These are phyloP conservation scores for Punctoribates punctum DNA, from an alignment of 2,888 invertebrate genomes.

Conservation along the genomic window DNA sequence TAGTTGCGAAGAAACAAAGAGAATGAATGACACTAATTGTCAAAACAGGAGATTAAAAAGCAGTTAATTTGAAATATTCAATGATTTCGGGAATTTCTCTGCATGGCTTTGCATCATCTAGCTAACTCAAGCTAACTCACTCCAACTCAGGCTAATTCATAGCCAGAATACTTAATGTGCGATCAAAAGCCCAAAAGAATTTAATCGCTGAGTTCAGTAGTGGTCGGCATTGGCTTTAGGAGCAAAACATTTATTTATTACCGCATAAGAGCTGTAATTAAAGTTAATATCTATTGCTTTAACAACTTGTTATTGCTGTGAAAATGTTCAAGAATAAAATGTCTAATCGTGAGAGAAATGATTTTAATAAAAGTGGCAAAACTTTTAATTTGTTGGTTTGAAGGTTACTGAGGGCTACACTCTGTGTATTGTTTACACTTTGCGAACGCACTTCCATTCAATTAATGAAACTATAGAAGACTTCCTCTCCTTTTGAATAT, in stretches of 20 bases:
- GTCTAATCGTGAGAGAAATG: slow-evolving; percentile 24
- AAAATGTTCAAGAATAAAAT: slow-evolving; percentile 8
- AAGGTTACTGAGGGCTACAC: slow-evolving; percentile 19
- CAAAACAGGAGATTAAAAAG: background rate
- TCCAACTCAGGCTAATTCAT: no score
- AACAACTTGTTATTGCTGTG: slow-evolving; percentile 25
- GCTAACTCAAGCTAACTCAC: no score
- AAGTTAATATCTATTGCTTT: slow-evolving; percentile 34
- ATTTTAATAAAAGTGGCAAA: background rate
- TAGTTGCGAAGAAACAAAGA: background rate
- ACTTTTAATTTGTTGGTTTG: background rate
- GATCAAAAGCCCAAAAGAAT: background rate
- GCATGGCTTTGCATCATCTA: no score
- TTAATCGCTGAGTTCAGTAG: background rate
- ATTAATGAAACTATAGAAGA: background rate
- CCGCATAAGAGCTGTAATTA: slow-evolving; percentile 31
- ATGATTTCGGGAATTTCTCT: slow-evolving; percentile 23
- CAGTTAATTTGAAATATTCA: background rate
- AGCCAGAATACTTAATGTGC: background rate
- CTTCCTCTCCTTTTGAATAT: background rate
- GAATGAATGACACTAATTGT: background rate
- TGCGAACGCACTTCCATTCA: background rate
- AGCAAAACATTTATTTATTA: slow-evolving; percentile 29
- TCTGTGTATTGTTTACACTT: background rate
- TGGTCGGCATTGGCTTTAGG: background rate